Evolutionary conservation across 2,113 vertebrate species (phyloP).

Genomic region (Eubucco bourcierii): DNA sequence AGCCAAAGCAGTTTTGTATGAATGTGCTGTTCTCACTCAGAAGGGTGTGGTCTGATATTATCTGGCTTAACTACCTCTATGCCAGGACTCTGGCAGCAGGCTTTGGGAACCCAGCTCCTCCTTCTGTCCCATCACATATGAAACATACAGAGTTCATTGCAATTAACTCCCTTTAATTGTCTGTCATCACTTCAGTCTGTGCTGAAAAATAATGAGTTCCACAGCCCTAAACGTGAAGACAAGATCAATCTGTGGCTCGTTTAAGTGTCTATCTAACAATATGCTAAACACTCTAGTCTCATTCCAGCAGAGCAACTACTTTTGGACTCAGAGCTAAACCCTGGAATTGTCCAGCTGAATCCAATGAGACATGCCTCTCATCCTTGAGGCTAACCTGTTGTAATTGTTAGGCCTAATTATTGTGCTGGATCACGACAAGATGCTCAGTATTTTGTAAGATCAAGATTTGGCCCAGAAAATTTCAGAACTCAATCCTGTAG

Average conservation of each 20-base stretch:
- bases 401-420: conserved; percentile 42
- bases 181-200: conserved; percentile 42
- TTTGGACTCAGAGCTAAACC: not conserved
- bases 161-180: conserved; percentile 14
- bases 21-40: conserved; percentile 8
- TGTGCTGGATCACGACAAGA: conserved; percentile 25
- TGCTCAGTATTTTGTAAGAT: conserved; percentile 8
- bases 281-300: not conserved
- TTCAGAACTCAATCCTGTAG: not conserved
- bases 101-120: conserved; percentile 43
- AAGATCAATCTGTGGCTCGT: conserved; percentile 24
- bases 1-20: conserved; percentile 9
- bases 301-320: not conserved
- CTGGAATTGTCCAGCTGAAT: conserved; percentile 42
- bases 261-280: conserved; percentile 10
- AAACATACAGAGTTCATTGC: conserved; percentile 1
- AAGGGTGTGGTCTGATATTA: conserved; percentile 39
- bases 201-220: conserved; percentile 2
- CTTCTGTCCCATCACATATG: not conserved
- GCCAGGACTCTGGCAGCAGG: conserved; percentile 36
- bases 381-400: conserved; percentile 44
- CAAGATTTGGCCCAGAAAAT: conserved; percentile 29
- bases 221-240: not conserved
- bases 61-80: conserved; percentile 42
- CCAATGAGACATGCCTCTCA: not conserved